Conservation (phyloP, 2,113 vertebrate genomes). For the Epinephelus cyanopodus region DNA sequence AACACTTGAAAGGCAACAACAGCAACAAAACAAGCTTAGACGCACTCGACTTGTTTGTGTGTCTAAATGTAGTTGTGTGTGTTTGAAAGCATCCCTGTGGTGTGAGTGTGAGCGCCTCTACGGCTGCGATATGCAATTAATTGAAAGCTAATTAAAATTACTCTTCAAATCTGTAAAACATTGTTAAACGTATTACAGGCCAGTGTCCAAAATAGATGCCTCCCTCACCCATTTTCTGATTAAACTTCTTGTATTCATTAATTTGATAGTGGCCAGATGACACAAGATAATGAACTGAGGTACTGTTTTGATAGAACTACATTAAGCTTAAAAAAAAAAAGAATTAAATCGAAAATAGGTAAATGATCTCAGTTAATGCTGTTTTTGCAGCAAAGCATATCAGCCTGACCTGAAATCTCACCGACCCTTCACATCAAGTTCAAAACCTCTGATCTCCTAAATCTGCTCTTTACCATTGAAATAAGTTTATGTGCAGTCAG, state of each 20-base stretch:
- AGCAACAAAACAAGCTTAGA: constrained; percentile 34
- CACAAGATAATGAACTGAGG: constrained; percentile 50
- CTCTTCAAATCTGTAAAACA: constrained; percentile 55
- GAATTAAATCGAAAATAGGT: neutral
- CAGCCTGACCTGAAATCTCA: constrained; percentile 4
- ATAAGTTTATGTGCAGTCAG: constrained; percentile 27
- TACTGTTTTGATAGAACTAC: constrained; percentile 16
- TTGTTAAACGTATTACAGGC: constrained; percentile 53
- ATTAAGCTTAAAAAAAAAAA: neutral
- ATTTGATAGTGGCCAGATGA: constrained; percentile 58
- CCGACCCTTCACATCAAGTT: neutral
- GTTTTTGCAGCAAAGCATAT: constrained; percentile 20
- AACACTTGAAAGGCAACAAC: constrained; percentile 31
- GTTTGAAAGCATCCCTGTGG: neutral
- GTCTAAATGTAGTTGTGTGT: neutral
- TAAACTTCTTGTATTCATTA: constrained; percentile 66
- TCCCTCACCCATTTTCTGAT: constrained; percentile 55
- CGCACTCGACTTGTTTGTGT: neutral
- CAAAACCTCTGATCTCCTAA: constrained; percentile 39
- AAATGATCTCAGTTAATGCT: constrained; percentile 7
- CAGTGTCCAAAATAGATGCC: constrained; percentile 48
- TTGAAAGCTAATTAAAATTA: constrained; percentile 68
- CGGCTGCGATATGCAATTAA: constrained; percentile 48
- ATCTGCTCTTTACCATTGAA: constrained; percentile 13
- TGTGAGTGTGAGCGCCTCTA: constrained; percentile 15